Base-by-base conservation (phyloP, 2,888 invertebrate genomes). In the Busseola fusca region DNA sequence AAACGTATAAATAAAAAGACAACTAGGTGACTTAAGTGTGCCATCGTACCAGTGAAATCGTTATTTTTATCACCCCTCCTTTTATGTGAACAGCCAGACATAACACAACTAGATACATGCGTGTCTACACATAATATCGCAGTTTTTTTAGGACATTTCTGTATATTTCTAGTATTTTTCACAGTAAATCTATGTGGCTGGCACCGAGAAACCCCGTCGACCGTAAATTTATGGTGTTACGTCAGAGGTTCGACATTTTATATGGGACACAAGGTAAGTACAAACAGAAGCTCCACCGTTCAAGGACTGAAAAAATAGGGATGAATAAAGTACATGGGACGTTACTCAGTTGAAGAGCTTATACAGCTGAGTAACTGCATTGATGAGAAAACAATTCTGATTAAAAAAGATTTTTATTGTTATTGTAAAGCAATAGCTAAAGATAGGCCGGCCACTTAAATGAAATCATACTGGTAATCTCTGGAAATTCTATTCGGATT, bases 191-290 rank as follows among this genome's bases (percentile, higher is more conserved):
- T 64, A 57, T 69, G 79, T 67, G 79, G 2, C 78, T 78, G 78
- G 79, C 64, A 78, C 78, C 59, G 60, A 54, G 69, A 50, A 30
- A 58, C 67, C 70, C 78, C 74, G 70, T 18, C 40, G 25, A 37
- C 50, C 12, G 12, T 6, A 62, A 52, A 62, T 78, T 67, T 79
- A 78, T 54, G 25, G 34, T n/a, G 12, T 30, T n/a, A 70, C 48
- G 74, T 60, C 52, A 60, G 9, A 3, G 14, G 10, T 78, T 74
- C 48, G 74, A 79, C 78, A 48, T 79, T 64, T 78, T 74, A 68
- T 78, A 52, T 27, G 34, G 42, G 16, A 12, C 48, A 5, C 0
- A 45, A 9, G 3, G 21, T 14, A 25, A 1, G 7, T 16, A 27
- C 10, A 54, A 9, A 14, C 3, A 56, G 60, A 60, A 77, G 37